These are phyloP conservation scores for Acanthosoma haemorrhoidale DNA, from an alignment of 2,888 invertebrate genomes.

Conservation along the genomic window DNA sequence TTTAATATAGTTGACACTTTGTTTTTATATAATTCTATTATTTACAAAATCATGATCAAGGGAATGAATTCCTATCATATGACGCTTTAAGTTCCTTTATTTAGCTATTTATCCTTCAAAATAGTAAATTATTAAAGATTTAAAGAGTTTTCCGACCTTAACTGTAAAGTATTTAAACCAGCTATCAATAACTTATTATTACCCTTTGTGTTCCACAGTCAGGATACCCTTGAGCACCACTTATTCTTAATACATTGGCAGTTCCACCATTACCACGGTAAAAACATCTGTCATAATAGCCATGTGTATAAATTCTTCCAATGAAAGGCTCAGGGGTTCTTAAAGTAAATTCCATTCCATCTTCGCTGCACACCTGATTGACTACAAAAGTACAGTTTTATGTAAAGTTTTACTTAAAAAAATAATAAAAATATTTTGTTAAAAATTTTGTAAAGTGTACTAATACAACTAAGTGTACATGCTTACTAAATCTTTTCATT, in stretches of 20 bases:
- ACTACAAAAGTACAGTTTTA: constrained; percentile 56
- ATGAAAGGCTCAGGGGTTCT: constrained; percentile 82
- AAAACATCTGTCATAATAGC: constrained; percentile 85
- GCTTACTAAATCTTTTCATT: too few species aligned
- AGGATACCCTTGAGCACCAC: constrained; percentile 86
- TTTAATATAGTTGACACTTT: too few species aligned
- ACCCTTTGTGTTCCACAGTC: constrained; percentile 87
- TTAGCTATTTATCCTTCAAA: too few species aligned
- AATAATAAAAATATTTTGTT: not conserved
- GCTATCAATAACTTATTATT: constrained; percentile 42
- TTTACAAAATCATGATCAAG: too few species aligned
- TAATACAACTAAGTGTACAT: too few species aligned
- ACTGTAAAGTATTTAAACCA: too few species aligned
- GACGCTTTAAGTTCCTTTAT: too few species aligned
- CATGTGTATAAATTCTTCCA: constrained; percentile 85
- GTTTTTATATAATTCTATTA: too few species aligned
- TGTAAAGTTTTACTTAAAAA: not conserved
- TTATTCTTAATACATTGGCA: constrained; percentile 74
- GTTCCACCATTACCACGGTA: constrained; percentile 85
- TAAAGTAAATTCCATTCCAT: constrained; percentile 89
- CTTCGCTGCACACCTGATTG: constrained; percentile 85
- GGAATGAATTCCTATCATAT: too few species aligned
- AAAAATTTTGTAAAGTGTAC: not conserved
- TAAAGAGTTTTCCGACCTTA: too few species aligned
- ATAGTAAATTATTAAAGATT: too few species aligned